Base-by-base conservation (phyloP, 1,140 invertebrate genomes). In the Palaemon carinicauda region DNA sequence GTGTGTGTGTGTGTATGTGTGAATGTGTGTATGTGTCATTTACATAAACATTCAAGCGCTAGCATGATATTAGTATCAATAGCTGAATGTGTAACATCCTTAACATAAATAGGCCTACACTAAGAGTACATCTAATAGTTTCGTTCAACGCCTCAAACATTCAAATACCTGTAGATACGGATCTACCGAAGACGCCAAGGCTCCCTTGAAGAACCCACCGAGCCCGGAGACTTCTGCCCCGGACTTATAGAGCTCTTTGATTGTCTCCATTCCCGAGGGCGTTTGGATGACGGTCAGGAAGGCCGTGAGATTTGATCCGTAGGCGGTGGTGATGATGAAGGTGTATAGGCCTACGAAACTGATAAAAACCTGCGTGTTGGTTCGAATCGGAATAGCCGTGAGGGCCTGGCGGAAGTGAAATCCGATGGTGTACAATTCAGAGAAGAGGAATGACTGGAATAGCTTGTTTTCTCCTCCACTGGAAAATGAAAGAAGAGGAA, bases 271-370 rank as follows among this genome's bases (percentile, higher is more conserved):
- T 10, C 83, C 60, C 15, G 71, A 75, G 31, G 84, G 83, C 1
- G 7, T 29, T 17, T 53, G 84, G 7, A 74, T 75, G 0, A 89
- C 88, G 7, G 88, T 89, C 14, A 89, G 84, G 33, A 89, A 86
- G 21, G 88, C 88, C n/a, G 88, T 87, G 15, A 89, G 74, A 56
- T 89, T 89, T 21, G 84, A 87, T 27, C 54, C 24, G 74, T 89
- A 89, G 41, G 88, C 88, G 0, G 65, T 83, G 41, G 88, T 89
- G 79, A 89, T 29, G n/a, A 89, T 86, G 52, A 89, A 79, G 19
- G 54, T 71, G 65, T 87, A 89, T 3, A 89, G 54, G 84, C 88
- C 82, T 14, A 86, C 51, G 51, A 88, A 81, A 52, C 75, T 65
- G 29, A 88, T 27, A 50, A 86, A 82, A 33, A 84, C 50, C 17